A percentile compares a stretch with the other conserved stretches of the same genome.
These are phyloP conservation scores for Gymnocypris eckloni DNA, from an alignment of 2,797 vertebrate species.

Conservation along the genomic window DNA sequence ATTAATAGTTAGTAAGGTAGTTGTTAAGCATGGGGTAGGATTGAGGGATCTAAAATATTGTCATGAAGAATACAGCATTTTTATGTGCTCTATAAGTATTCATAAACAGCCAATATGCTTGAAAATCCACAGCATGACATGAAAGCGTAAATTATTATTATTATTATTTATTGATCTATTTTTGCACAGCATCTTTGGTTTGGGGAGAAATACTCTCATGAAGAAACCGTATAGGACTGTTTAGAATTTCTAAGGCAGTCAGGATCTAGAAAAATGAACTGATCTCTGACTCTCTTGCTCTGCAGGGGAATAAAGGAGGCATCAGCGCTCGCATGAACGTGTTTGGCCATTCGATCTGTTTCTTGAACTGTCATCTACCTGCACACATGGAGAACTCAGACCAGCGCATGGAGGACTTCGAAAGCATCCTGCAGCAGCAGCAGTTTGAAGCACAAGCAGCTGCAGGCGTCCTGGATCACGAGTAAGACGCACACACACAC, in stretches of 20 bases:
- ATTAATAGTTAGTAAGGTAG: not conserved
- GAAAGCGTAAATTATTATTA: too few relatives aligned
- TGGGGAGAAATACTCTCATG: too few relatives aligned
- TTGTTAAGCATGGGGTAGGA: not conserved
- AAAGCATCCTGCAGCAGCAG: slow-evolving; percentile 96
- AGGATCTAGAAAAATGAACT: not conserved
- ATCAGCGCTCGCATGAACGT: slow-evolving; percentile 89
- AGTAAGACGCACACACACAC: slow-evolving; percentile 76
- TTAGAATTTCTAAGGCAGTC: not conserved
- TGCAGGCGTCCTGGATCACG: slow-evolving; percentile 91
- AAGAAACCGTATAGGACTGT: not conserved
- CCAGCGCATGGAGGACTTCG: slow-evolving; percentile 96
- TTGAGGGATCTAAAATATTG: too few relatives aligned
- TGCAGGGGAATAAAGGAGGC: slow-evolving; percentile 96
- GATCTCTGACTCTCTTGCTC: not conserved
- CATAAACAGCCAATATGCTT: not conserved
- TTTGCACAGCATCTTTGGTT: too few relatives aligned
- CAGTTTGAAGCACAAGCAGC: slow-evolving; percentile 90
- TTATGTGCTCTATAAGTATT: not conserved
- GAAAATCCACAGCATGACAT: not conserved
- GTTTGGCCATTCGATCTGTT: slow-evolving; percentile 94
- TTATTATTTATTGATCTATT: too few relatives aligned
- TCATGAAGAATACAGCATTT: too few relatives aligned
- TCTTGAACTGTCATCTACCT: slow-evolving; percentile 97
- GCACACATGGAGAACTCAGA: slow-evolving; percentile 97